These are phyloP conservation scores for Sympetrum striolatum DNA, from an alignment of 2,888 invertebrate species.

Conservation along the genomic window DNA sequence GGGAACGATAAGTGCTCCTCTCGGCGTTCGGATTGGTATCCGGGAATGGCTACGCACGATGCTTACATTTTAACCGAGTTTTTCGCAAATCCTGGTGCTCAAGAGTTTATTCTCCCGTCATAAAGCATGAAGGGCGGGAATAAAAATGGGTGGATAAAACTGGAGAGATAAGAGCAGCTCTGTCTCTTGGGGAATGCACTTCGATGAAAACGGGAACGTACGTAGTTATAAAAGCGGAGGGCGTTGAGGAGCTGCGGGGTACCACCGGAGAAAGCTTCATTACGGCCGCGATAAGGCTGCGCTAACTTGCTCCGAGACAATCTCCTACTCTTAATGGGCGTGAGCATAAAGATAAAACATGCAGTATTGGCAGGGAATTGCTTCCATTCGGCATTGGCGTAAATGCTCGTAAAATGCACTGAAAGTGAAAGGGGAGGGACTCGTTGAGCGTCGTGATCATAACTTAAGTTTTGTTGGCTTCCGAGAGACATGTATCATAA, in stretches of 20 bases:
- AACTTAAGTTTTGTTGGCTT: too few species aligned
- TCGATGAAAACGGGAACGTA: background rate
- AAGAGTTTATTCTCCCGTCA: too few species aligned
- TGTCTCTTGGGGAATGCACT: background rate
- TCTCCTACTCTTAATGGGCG: background rate
- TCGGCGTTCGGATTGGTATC: too few species aligned
- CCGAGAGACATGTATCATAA: too few species aligned
- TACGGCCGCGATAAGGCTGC: background rate
- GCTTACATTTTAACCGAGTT: too few species aligned
- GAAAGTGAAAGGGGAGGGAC: background rate
- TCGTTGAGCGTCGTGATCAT: background rate
- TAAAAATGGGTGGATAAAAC: background rate
- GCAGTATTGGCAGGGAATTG: background rate
- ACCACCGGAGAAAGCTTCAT: background rate
- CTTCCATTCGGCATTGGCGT: background rate
- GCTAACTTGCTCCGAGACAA: background rate
- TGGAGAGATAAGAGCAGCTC: background rate
- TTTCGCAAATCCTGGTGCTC: too few species aligned
- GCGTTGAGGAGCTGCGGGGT: background rate
- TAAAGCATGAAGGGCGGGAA: background rate
- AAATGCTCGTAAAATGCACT: background rate
- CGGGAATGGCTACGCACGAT: too few species aligned
- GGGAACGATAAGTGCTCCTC: too few species aligned
- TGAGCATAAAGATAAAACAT: background rate
- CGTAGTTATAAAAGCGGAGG: background rate